Conservation (phyloP, 2,888 invertebrate genomes). For the Tolmerus cingulatus region DNA sequence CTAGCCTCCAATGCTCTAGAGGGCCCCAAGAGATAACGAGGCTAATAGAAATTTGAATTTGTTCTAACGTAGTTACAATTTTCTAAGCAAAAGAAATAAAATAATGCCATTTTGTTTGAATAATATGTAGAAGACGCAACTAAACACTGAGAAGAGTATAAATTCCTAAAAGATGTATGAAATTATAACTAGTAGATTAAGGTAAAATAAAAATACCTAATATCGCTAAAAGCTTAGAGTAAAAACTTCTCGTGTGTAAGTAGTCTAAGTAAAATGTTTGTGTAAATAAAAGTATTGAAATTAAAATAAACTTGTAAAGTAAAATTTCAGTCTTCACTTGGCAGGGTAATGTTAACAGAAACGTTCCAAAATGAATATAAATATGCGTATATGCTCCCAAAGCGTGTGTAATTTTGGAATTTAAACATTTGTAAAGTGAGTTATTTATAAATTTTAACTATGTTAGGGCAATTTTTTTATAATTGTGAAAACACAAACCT, state of each 20-base stretch:
- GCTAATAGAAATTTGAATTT: constrained; percentile 23
- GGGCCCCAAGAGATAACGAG: constrained; percentile 42
- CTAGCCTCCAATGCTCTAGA: constrained; percentile 32
- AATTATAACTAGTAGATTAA: background rate
- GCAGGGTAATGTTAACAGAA: constrained; percentile 14
- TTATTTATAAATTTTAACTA: background rate
- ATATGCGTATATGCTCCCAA: background rate
- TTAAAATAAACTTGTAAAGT: background rate
- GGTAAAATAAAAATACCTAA: background rate
- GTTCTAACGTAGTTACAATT: background rate
- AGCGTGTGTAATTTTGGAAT: constrained; percentile 4
- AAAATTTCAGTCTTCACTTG: background rate
- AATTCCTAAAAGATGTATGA: background rate
- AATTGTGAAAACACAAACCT: background rate
- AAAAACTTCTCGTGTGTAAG: background rate
- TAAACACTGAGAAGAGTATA: background rate
- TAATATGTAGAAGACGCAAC: background rate
- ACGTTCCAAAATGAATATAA: constrained; percentile 18
- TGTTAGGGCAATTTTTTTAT: background rate
- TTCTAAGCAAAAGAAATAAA: background rate
- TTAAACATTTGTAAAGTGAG: background rate
- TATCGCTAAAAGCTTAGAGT: background rate
- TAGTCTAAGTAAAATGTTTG: background rate
- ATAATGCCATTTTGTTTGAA: background rate
- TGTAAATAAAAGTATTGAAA: background rate